Evolutionary conservation across 2,797 vertebrate genomes (phyloP).

Genomic region (Pseudochirops corinnae): DNA sequence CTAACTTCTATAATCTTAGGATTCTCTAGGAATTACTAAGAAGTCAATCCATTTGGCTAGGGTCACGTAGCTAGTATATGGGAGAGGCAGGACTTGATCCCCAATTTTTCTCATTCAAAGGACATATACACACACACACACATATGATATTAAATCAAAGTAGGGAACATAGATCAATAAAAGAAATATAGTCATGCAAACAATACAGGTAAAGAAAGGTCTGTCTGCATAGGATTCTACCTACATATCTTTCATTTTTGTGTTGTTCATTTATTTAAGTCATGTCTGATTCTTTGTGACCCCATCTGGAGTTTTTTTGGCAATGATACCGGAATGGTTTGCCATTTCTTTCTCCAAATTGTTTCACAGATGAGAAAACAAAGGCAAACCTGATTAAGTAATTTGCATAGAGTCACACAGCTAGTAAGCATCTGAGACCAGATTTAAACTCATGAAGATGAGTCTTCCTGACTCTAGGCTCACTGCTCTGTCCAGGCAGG

Average conservation of each 20-base stretch:
- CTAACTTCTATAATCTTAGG: not conserved
- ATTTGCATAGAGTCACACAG: not conserved
- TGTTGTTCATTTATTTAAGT: not conserved
- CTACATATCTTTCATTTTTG: not conserved
- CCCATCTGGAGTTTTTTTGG: not conserved
- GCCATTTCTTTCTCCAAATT: not conserved
- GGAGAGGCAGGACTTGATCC: not conserved
- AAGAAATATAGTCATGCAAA: not conserved
- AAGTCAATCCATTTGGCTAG: not conserved
- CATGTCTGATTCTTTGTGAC: not conserved
- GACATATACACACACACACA: not conserved
- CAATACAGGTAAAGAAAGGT: conserved; percentile 2
- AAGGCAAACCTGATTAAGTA: not conserved
- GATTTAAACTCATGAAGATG: not conserved
- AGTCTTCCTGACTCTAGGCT: not conserved
- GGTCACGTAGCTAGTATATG: not conserved
- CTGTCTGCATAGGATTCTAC: not conserved
- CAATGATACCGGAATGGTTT: not conserved
- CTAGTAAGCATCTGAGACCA: not conserved
- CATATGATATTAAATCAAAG: not conserved
- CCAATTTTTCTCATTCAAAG: not conserved
- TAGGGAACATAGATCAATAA: not conserved
- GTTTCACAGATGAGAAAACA: not conserved
- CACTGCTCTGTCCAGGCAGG: not conserved
- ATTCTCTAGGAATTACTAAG: not conserved